Conservation (phyloP, 2,113 vertebrate species). For the Coptodon bakossiorum region DNA sequence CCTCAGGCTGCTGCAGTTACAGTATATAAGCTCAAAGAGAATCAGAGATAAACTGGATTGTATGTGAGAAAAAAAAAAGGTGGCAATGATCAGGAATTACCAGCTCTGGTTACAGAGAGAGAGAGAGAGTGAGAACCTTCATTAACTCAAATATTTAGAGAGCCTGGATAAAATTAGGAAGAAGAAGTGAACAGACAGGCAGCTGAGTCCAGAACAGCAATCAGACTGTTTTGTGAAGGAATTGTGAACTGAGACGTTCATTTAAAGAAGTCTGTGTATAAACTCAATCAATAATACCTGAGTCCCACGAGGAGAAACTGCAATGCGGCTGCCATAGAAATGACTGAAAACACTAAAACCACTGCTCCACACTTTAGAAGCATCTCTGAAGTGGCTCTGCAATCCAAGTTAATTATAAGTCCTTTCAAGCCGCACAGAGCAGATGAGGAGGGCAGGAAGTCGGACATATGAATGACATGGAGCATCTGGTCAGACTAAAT, state of each 20-base stretch:
- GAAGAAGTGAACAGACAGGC: background rate
- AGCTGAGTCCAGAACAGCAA: background rate
- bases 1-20: background rate
- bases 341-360: background rate
- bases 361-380: background rate
- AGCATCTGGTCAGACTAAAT: background rate
- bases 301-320: background rate
- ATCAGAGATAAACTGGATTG: background rate
- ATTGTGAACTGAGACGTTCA: background rate
- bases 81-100: background rate
- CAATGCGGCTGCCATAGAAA: background rate
- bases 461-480: background rate
- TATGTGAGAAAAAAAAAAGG: background rate
- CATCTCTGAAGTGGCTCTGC: background rate
- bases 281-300: background rate
- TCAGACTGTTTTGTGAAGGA: background rate
- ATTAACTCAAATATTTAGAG: background rate
- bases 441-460: background rate
- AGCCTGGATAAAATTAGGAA: background rate
- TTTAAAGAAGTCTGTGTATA: background rate
- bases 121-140: background rate
- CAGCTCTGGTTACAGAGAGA: background rate
- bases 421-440: background rate
- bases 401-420: background rate
- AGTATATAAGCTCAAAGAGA: background rate